Conservation (phyloP, 2,113 vertebrate genomes). For the Neolamprologus falcicula region DNA sequence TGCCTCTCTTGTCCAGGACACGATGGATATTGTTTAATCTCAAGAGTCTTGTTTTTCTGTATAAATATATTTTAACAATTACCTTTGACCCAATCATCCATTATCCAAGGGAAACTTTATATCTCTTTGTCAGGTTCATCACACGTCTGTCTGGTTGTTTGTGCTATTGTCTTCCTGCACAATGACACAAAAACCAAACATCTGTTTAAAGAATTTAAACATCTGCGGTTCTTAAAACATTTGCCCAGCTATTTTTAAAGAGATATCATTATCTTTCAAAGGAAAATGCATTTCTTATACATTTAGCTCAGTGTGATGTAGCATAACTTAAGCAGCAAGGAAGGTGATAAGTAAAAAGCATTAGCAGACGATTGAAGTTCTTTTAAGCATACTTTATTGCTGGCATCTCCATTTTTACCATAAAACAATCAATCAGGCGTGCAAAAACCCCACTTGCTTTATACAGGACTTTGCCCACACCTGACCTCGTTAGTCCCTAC, state of each 20-base stretch:
- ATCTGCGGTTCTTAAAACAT: not conserved
- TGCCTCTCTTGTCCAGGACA: not conserved
- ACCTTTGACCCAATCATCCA: not conserved
- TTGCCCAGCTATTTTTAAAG: not conserved
- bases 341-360: fast-evolving
- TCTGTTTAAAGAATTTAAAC: not conserved
- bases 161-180: not conserved
- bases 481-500: no score
- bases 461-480: no score
- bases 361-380: no score
- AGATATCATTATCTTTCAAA: not conserved
- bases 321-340: no score
- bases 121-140: not conserved
- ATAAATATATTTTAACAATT: not conserved
- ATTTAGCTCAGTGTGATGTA: not conserved
- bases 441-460: no score
- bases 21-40: not conserved
- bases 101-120: not conserved
- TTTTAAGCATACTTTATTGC: no score
- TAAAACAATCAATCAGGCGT: no score
- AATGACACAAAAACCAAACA: not conserved
- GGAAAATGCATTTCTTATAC: fast-evolving
- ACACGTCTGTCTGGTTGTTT: not conserved
- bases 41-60: not conserved
- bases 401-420: no score